Conservation (phyloP, 2,113 vertebrate species). For the Hippocampus guttulatus region DNA sequence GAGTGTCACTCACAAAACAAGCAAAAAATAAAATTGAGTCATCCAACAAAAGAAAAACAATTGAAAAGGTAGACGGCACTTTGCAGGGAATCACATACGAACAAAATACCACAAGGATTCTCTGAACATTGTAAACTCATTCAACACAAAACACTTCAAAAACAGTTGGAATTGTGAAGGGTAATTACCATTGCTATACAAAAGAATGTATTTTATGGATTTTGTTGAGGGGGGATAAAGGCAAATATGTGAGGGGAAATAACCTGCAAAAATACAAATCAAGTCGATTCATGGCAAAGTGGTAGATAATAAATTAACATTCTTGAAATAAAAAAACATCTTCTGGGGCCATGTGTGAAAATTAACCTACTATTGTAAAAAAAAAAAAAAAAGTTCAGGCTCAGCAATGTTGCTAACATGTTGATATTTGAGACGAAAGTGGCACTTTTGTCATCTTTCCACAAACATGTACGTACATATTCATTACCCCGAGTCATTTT, state of each 20-base stretch:
- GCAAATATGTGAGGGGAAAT: background rate
- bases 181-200: background rate
- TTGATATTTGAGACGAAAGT: background rate
- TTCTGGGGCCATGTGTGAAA: background rate
- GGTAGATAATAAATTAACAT: background rate
- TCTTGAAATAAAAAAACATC: background rate
- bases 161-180: background rate
- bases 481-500: background rate
- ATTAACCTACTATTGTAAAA: background rate
- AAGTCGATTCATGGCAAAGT: background rate
- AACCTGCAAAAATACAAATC: background rate
- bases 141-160: background rate
- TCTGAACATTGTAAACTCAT: background rate
- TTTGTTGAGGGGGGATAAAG: background rate
- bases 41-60: background rate
- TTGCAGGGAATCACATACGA: background rate
- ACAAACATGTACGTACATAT: background rate
- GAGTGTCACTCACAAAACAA: background rate
- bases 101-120: background rate
- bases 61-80: conserved; percentile 1
- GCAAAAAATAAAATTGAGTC: background rate
- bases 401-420: background rate
- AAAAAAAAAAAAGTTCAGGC: background rate
- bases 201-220: background rate
- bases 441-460: background rate